A percentile compares a stretch with the other conserved stretches of the same genome.
Conservation (phyloP, 1,140 invertebrate species). For the Eriosoma lanigerum region DNA sequence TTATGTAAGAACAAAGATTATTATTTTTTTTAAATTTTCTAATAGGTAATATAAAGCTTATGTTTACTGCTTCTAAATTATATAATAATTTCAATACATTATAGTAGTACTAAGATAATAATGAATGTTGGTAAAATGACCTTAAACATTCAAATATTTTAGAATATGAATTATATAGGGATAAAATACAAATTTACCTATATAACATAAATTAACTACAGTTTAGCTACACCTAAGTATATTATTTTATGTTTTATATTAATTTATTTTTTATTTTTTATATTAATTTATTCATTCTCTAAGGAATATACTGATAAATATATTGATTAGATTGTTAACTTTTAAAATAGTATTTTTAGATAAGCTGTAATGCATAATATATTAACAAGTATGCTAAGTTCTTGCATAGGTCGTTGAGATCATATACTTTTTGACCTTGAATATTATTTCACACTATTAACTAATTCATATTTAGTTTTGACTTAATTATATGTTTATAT, state of each 20-base stretch:
- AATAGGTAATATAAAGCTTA: not conserved
- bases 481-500: no score
- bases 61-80: not conserved
- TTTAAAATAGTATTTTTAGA: not conserved
- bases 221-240: not conserved
- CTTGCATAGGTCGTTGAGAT: constrained; percentile 26
- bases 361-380: not conserved
- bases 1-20: no score
- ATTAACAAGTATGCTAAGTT: constrained; percentile 52
- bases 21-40: not conserved
- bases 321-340: not conserved
- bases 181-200: no score
- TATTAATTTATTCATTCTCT: no score
- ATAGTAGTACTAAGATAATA: not conserved
- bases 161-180: not conserved
- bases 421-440: constrained; percentile 47
- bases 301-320: not conserved
- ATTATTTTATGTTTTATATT: not conserved
- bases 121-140: not conserved
- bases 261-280: no score
- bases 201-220: not conserved
- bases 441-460: constrained; percentile 9
- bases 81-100: not conserved
- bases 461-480: constrained; percentile 3
- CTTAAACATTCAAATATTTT: not conserved